Base-by-base conservation (phyloP, 2,888 invertebrate species). In the Epistrophe eligans region DNA sequence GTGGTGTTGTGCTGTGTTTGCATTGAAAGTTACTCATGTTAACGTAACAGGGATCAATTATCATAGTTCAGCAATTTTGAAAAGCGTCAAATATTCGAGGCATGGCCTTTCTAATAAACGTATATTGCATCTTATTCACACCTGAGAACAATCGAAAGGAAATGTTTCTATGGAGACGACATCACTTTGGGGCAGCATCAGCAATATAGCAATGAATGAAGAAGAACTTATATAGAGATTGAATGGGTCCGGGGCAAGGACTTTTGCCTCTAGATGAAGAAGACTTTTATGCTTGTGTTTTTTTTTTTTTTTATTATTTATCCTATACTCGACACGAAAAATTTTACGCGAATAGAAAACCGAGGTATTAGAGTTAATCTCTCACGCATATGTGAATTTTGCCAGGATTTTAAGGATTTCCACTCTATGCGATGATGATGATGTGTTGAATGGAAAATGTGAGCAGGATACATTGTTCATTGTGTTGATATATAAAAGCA, bases 21-120 rank as follows among this genome's bases (percentile, higher is more conserved):
- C 90, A 92, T 93, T 92, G 89, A 92, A 90, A 91, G 89, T 91
- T 92, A 91, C 90, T 92, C 93, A 92, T 92, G 91, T 93, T 90
- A 90, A 91, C 90, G 90, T 92, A 92, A 92, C 91, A 90, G 91
- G 92, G 92, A 92, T 92, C 92, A 92, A 92, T 92, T 92, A 92
- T 91, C 90, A 90, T 92, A 92, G 92, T 92, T 92, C 92, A 92
- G 90, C 91, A 87, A 89, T 76, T 90, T 87, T 90, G 91, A 92
- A 92, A 92, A 91, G 89, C 88, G 83, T 77, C 77, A 85, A 80
- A 88, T 84, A 85, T 89, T 88, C 88, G 90, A 90, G 90, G 90
- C 91, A 90, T 90, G 91, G 89, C 90, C 91, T 88, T 85, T 88
- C 84, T 88, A 84, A 84, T 84, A 88, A 84, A 83, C 88, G 81